Evolutionary conservation across 2,113 vertebrate species (phyloP), one percentile per base, ranked within the genome.

Genomic region (Sciurus niger): DNA sequence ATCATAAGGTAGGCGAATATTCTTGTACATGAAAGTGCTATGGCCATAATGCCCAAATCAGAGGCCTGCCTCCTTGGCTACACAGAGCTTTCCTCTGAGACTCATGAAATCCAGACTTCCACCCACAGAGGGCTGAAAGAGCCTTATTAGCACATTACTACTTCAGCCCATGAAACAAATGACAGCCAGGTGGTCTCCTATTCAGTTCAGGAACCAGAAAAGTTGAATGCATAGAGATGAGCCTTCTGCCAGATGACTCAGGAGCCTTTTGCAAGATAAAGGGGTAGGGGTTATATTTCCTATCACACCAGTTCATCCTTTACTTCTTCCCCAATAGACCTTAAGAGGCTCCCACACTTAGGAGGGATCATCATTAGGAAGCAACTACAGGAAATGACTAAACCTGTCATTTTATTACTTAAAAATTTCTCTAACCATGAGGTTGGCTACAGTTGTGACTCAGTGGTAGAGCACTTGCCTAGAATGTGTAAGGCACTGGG

Each of bases 101-200:
- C 24, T 70, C 74, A 96, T 89, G 63, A 48, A 28, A 40, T 93
- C 91, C 93, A 92, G 94, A 83, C 28, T 48, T 85, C 78, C n/a
- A 34, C 17, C 18, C 37, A 55, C 0, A 2, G 18, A n/a, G 34
- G 48, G 67, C 43, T 80, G 89, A 92, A 84, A 91, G 65, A 74
- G 8, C 46, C n/a, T 74, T 37, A 72, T 80, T 84, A 20, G 0
- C 85, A 83, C 55, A 79, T 85, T 91, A 88, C 74, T 74, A 94
- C 89, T 90, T 84, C 40, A 89, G 90, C 25, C 53, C 53, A 55
- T 11, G 20, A 94, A 84, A 58, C 67, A 72, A 83, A 95, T 89
- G 86, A 85, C 2, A 90, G 74, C 13, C 85, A 88, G 82, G 87
- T 94, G 83, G 74, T 63, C 68, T 67, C 87, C 76, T 86, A 25